These are phyloP conservation scores for Gopherus evgoodei DNA, from an alignment of 2,113 vertebrate species.

Conservation along the genomic window DNA sequence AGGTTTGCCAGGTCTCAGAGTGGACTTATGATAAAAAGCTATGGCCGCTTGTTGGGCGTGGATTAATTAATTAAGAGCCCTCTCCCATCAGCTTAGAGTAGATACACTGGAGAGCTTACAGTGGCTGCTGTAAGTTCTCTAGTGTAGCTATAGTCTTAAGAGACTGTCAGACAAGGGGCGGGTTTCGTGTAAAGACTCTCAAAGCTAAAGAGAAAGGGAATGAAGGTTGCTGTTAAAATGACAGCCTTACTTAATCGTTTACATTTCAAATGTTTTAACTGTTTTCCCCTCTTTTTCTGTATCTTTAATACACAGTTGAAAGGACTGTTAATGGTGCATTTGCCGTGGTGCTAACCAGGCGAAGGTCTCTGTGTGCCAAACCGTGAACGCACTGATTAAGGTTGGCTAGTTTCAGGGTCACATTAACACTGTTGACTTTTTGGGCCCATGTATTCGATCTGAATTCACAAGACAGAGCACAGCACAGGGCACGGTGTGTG, in stretches of 20 bases:
- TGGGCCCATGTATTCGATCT: not conserved
- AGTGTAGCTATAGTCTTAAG: no score
- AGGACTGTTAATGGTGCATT: not conserved
- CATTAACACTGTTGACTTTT: not conserved
- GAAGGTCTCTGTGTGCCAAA: not conserved
- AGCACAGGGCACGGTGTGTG: not conserved
- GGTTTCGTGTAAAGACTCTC: not conserved
- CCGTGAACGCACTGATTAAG: not conserved
- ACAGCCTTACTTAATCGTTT: not conserved
- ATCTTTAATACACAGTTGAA: not conserved
- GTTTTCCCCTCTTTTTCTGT: not conserved
- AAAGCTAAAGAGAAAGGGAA: not conserved
- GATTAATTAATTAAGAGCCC: no score
- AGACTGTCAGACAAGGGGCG: not conserved
- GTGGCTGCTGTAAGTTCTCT: no score
- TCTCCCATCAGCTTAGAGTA: no score
- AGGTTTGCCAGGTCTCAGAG: no score
- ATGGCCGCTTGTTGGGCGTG: no score
- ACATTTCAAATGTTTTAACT: not conserved
- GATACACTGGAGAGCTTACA: no score
- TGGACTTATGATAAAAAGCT: no score
- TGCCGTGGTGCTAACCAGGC: not conserved
- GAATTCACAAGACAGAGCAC: not conserved
- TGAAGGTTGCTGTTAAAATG: not conserved
- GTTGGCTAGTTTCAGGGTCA: not conserved